Conservation (phyloP, 2,888 invertebrate species). For the Eupeodes luniger region DNA sequence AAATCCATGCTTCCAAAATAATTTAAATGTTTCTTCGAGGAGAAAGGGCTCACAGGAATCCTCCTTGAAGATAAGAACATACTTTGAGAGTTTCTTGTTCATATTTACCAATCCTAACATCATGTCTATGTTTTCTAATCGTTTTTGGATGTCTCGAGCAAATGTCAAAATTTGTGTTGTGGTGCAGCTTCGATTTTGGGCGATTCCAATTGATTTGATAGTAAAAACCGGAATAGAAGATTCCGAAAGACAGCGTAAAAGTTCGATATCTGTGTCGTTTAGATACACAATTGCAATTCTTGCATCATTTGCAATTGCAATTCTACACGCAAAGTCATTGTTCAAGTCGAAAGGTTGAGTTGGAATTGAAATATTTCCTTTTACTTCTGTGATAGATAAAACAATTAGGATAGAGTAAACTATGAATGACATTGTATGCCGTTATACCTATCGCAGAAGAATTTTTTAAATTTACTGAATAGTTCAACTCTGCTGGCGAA, state of each 20-base stretch:
- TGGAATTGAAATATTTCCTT: not conserved
- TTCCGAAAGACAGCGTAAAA: slow-evolving; percentile 42
- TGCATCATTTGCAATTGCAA: slow-evolving; percentile 35
- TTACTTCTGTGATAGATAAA: not conserved
- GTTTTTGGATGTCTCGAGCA: not conserved
- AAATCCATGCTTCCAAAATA: slow-evolving; percentile 79
- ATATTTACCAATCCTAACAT: not conserved
- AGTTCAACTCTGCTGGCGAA: too few relatives aligned
- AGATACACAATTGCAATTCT: slow-evolving; percentile 51
- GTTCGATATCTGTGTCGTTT: slow-evolving; percentile 25
- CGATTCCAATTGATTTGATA: not conserved
- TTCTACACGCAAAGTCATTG: slow-evolving; percentile 38
- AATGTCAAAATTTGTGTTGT: slow-evolving; percentile 53
- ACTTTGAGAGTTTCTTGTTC: slow-evolving; percentile 79
- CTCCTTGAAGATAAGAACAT: slow-evolving; percentile 79
- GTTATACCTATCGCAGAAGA: too few relatives aligned
- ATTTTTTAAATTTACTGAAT: slow-evolving; percentile 3
- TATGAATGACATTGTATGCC: not conserved
- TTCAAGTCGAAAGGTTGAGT: not conserved
- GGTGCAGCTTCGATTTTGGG: slow-evolving; percentile 7
- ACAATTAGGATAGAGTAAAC: not conserved
- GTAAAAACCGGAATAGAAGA: slow-evolving; percentile 26
- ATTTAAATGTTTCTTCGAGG: slow-evolving; percentile 77
- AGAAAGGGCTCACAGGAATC: slow-evolving; percentile 65
- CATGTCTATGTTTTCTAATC: slow-evolving; percentile 10